Conservation (phyloP, 2,797 vertebrate genomes). For the Champsocephalus esox region DNA sequence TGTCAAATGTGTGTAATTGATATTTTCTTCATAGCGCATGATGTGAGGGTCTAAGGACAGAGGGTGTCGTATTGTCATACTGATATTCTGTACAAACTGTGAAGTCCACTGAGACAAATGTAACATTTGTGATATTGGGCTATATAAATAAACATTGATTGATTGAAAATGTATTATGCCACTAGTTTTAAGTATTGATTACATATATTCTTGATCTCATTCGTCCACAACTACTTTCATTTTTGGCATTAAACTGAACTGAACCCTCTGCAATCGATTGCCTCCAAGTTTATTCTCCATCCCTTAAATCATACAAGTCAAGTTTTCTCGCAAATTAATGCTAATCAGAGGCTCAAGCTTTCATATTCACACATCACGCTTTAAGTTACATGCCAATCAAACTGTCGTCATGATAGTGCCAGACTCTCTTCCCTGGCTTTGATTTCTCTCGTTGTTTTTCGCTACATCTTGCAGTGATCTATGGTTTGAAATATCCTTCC, state of each 20-base stretch:
- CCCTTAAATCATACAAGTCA: slow-evolving; percentile 27
- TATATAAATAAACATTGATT: too few relatives aligned
- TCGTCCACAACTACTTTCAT: slow-evolving; percentile 34
- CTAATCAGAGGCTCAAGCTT: slow-evolving; percentile 45
- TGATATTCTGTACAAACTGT: too few relatives aligned
- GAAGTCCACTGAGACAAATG: too few relatives aligned
- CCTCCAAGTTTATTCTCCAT: slow-evolving; percentile 36
- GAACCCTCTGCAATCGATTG: slow-evolving; percentile 43
- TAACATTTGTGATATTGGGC: too few relatives aligned
- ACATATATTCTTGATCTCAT: slow-evolving; percentile 9
- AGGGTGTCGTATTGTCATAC: too few relatives aligned
- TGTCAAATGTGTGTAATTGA: neutral
- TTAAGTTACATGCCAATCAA: slow-evolving; percentile 44
- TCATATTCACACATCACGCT: slow-evolving; percentile 36
- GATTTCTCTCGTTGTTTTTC: slow-evolving; percentile 17
- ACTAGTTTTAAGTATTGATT: slow-evolving; percentile 32
- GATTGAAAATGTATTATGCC: neutral
- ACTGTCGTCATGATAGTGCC: slow-evolving; percentile 1
- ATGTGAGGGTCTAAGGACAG: too few relatives aligned
- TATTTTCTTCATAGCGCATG: neutral
- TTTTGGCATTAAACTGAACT: slow-evolving; percentile 50
- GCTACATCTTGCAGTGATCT: slow-evolving; percentile 25
- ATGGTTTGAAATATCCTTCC: slow-evolving; percentile 43
- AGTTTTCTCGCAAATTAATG: slow-evolving; percentile 39
- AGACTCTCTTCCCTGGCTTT: slow-evolving; percentile 4